Evolutionary conservation across 1,140 invertebrate genomes (phyloP).

Genomic region (Hyphantria cunea): DNA sequence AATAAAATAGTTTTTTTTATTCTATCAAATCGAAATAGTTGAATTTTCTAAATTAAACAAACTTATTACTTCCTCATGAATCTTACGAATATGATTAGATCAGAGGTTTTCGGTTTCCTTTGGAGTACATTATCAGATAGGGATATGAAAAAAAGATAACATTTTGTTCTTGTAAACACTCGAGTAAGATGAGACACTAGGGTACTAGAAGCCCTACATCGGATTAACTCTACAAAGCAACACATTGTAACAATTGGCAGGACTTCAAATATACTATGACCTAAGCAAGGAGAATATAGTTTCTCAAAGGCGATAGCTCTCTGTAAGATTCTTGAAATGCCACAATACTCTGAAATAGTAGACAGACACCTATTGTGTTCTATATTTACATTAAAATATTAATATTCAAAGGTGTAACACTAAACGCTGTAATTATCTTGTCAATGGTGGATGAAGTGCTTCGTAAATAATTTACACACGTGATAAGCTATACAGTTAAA

Average conservation of each 20-base stretch:
- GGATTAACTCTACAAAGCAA: conserved; percentile 19
- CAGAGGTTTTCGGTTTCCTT: too few relatives aligned
- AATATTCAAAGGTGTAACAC: conserved; percentile 36
- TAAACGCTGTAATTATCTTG: conserved; percentile 15
- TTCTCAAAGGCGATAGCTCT: conserved; percentile 11
- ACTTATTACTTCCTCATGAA: too few relatives aligned
- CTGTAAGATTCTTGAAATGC: conserved; percentile 32
- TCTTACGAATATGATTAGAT: too few relatives aligned
- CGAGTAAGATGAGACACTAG: not conserved
- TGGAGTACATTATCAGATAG: too few relatives aligned
- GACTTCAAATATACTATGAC: conserved; percentile 18
- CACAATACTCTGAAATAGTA: conserved; percentile 35
- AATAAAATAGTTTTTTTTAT: too few relatives aligned
- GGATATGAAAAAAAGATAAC: too few relatives aligned
- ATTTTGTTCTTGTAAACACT: not conserved
- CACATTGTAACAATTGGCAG: conserved; percentile 9
- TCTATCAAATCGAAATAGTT: too few relatives aligned
- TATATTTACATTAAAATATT: conserved; percentile 23
- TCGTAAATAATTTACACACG: conserved; percentile 13
- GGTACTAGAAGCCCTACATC: conserved; percentile 8
- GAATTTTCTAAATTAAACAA: too few relatives aligned
- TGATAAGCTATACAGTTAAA: not conserved
- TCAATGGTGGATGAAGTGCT: conserved; percentile 7
- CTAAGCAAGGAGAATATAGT: conserved; percentile 14
- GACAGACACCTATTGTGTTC: conserved; percentile 35